Percentiles rank a stretch among this genome's conserved stretches.
These are phyloP conservation scores for Bombylius discolor DNA, from an alignment of 2,888 invertebrate species.

Conservation along the genomic window DNA sequence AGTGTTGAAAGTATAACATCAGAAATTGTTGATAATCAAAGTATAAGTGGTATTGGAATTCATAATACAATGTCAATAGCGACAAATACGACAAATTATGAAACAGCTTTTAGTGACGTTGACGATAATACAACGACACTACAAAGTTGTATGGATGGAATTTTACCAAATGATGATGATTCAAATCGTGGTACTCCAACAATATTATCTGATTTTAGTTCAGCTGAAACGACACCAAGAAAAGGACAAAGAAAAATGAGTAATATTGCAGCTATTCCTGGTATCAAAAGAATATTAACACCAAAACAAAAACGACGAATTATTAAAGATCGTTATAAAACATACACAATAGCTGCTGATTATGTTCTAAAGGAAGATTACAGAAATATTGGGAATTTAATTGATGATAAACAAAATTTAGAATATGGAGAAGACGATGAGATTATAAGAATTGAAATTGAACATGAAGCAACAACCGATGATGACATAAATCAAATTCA, in stretches of 20 bases:
- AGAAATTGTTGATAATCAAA: constrained; percentile 51
- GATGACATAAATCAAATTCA: not conserved
- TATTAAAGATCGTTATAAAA: constrained; percentile 67
- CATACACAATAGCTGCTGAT: constrained; percentile 63
- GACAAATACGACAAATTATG: constrained; percentile 29
- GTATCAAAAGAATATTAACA: constrained; percentile 40
- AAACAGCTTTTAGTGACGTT: constrained; percentile 44
- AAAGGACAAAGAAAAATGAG: constrained; percentile 38
- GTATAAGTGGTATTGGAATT: constrained; percentile 20
- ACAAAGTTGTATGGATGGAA: constrained; percentile 41
- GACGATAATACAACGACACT: constrained; percentile 46
- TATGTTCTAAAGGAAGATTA: constrained; percentile 33
- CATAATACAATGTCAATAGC: constrained; percentile 20
- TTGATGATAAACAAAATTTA: constrained; percentile 9
- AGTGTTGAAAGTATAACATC: constrained; percentile 75
- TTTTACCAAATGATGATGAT: constrained; percentile 37
- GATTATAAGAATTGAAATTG: constrained; percentile 30
- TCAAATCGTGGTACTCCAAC: constrained; percentile 44
- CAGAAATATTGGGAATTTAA: not conserved
- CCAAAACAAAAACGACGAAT: constrained; percentile 65
- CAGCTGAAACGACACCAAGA: constrained; percentile 63
- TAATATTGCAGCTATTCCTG: constrained; percentile 3
- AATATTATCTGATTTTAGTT: constrained; percentile 56
- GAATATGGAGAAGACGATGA: constrained; percentile 33
- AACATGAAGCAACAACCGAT: constrained; percentile 9